A percentile compares a stretch with the other conserved stretches of the same genome.
Evolutionary conservation across 2,888 invertebrate species (phyloP).

Genomic region (Agrochola lychnidis): DNA sequence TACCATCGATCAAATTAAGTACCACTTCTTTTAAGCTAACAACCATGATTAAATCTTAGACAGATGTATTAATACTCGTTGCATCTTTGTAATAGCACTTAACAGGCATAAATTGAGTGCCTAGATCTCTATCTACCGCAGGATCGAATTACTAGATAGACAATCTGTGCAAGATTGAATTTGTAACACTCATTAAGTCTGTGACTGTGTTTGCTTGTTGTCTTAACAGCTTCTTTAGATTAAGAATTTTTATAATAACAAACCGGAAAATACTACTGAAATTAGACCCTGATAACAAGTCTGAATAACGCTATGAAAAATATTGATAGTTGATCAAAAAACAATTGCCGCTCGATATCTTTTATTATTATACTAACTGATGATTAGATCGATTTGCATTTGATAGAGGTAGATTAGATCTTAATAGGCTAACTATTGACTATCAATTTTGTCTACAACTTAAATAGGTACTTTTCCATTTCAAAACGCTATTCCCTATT

Average conservation of each 20-base stretch:
- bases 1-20: constrained; percentile 42
- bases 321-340: constrained; percentile 8
- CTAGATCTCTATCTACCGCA: constrained; percentile 59
- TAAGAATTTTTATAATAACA: background rate
- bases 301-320: constrained; percentile 8
- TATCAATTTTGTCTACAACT: background rate
- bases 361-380: constrained; percentile 31
- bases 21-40: constrained; percentile 39
- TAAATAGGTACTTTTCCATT: constrained; percentile 6
- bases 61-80: constrained; percentile 32
- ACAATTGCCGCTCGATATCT: constrained; percentile 9
- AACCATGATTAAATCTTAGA: constrained; percentile 42
- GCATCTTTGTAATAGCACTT: constrained; percentile 44
- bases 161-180: constrained; percentile 56
- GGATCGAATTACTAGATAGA: constrained; percentile 49
- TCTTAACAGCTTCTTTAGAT: background rate
- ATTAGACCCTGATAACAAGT: background rate
- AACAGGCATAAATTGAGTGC: constrained; percentile 52
- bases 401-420: constrained; percentile 32
- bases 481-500: background rate
- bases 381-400: constrained; percentile 30
- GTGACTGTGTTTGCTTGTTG: background rate
- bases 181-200: constrained; percentile 31
- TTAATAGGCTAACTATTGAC: constrained; percentile 19
- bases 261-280: background rate